Evolutionary conservation across 1,140 invertebrate species (phyloP).

Genomic region (Whitmania pigra): DNA sequence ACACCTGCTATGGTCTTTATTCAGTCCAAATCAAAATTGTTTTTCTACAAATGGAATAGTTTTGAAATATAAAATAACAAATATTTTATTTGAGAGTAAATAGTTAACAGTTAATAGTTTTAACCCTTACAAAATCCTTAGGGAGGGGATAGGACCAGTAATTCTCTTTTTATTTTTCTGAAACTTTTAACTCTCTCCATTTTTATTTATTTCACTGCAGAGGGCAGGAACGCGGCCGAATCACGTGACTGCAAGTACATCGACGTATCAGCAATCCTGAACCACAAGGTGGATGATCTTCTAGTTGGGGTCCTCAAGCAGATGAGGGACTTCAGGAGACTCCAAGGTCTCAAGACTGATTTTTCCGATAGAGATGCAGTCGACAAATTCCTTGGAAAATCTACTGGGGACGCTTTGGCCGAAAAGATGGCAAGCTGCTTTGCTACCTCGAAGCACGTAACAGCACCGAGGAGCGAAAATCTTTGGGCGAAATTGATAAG

Average conservation of each 20-base stretch:
- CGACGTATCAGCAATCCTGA: conserved; percentile 64
- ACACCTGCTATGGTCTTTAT: too few relatives aligned
- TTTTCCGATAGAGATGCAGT: neutral
- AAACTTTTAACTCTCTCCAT: neutral
- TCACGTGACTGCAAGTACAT: conserved; percentile 64
- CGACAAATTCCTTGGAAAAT: neutral
- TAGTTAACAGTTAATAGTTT: too few relatives aligned
- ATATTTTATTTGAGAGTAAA: neutral
- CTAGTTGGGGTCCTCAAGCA: conserved; percentile 59
- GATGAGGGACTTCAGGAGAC: conserved; percentile 32
- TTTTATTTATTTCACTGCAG: conserved; percentile 28
- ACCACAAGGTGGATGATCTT: conserved; percentile 67
- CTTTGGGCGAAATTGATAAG: conserved; percentile 10
- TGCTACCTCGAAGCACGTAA: too few relatives aligned
- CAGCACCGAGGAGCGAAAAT: neutral
- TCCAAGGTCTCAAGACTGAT: neutral
- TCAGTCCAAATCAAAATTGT: neutral
- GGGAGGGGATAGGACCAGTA: too few relatives aligned
- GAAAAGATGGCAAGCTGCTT: neutral
- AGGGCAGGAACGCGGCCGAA: conserved; percentile 47
- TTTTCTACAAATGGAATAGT: neutral
- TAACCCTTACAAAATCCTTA: too few relatives aligned
- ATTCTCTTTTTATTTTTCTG: too few relatives aligned
- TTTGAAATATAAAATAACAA: neutral
- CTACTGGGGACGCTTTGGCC: neutral